Percentiles rank a stretch among this genome's conserved stretches.
Conservation (phyloP, 2,113 vertebrate genomes). For the Tretioscincus oriximinensis region DNA sequence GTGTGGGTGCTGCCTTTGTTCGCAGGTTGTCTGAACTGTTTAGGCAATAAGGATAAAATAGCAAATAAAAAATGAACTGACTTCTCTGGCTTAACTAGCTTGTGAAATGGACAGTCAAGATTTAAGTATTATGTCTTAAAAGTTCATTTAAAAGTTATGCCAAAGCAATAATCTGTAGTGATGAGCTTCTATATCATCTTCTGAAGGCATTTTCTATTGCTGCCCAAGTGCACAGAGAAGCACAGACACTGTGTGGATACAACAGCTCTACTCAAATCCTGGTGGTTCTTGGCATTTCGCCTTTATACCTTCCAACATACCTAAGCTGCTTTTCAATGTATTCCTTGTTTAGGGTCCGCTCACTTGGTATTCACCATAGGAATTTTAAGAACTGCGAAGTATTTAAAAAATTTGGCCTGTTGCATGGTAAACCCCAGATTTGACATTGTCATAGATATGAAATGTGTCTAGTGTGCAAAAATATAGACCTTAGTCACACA, state of each 20-base stretch:
- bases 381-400: background rate
- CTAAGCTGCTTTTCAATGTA: background rate
- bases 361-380: background rate
- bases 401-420: background rate
- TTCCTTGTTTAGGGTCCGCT: conserved; percentile 1
- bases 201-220: background rate
- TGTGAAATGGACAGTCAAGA: background rate
- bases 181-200: background rate
- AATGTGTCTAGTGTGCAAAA: background rate
- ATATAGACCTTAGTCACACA: background rate
- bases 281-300: conserved; percentile 4
- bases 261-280: conserved; percentile 1
- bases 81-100: background rate
- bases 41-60: background rate
- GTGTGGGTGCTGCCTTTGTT: no score
- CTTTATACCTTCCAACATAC: conserved; percentile 1
- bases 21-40: background rate
- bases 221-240: background rate
- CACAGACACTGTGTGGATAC: background rate
- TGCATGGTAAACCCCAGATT: background rate
- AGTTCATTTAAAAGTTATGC: background rate
- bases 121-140: background rate
- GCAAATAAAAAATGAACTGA: background rate
- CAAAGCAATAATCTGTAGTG: background rate
- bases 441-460: background rate